phyloP scores from a whole-genome alignment of 92 coral and sea anemone species.

The Scolanthus callimorphus region DNA sequence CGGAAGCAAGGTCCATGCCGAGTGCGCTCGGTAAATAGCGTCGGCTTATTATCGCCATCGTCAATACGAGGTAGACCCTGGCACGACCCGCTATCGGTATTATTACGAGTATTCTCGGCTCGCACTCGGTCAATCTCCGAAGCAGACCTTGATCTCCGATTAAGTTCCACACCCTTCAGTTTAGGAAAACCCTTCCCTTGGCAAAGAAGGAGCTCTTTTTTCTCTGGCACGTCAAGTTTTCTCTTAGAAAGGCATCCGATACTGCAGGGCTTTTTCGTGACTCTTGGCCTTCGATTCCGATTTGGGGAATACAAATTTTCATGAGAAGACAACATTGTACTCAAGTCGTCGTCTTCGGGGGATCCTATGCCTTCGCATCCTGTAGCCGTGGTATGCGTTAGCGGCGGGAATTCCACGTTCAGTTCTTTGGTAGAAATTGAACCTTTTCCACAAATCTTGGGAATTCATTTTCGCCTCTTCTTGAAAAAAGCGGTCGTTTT shows the following conservation, averaged over 20 bases:
- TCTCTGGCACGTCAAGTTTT: background rate
- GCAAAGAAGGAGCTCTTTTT: slow-evolving; percentile 10
- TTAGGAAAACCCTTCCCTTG: slow-evolving; percentile 20
- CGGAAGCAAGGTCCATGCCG: slow-evolving; percentile 26
- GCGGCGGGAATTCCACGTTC: slow-evolving; percentile 22
- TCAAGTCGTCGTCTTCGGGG: slow-evolving; percentile 7
- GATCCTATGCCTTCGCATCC: slow-evolving; percentile 9
- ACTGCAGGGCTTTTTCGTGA: slow-evolving; percentile 1
- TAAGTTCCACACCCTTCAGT: background rate
- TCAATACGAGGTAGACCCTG: background rate
- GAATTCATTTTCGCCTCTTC: slow-evolving; percentile 3
- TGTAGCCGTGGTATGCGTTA: slow-evolving; percentile 8
- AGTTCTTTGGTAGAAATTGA: slow-evolving; percentile 11
- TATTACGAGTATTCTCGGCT: background rate
- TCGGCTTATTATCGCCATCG: background rate
- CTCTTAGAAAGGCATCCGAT: background rate
- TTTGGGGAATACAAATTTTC: background rate
- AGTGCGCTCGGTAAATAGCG: background rate
- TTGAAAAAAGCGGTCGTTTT: slow-evolving; percentile 5
- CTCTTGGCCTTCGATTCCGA: background rate
- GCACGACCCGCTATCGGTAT: background rate
- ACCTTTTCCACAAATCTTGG: slow-evolving; percentile 22
- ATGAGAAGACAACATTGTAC: background rate
- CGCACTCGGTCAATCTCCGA: slow-evolving; percentile 18
- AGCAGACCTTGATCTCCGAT: slow-evolving; percentile 1